Evolutionary conservation across 2,113 vertebrate species (phyloP), one percentile per base, ranked within the genome.

Genomic region (Zeus faber): DNA sequence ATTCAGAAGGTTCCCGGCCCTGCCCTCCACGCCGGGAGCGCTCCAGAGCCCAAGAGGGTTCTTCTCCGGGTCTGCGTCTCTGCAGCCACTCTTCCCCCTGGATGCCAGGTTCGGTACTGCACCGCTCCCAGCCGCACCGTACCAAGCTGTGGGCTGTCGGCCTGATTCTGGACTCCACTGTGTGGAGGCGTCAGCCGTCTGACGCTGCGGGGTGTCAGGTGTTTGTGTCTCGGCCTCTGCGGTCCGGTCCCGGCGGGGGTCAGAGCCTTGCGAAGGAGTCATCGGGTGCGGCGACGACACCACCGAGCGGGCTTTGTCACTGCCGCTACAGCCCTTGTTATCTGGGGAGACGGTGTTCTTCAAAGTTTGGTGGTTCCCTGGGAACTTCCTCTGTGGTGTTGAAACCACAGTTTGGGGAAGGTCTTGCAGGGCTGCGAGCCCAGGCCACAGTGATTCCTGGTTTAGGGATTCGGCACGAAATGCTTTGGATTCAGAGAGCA

Each of bases 161-260:
- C 55, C 47, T 16, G 7, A 16, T 3, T n/a, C 14, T 1, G 49
- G 26, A 62, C 37, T 54, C 35, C 91, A 94, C 62, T 96, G 94
- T 17, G 84, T 75, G 0, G 87, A 85, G 24, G 70, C 84, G 1
- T 95, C 84, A 7, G 40, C 31, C 5, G 59, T 90, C 40, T 48
- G 58, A 1, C 41, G 7, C 0, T 4, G 0, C 22, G 26, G 14
- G 1, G 8, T 20, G 46, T 2, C 2, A 2, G 77, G 70, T 0
- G 92, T 95, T 72, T 96, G 94, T 0, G 86, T 90, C 59, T 64
- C 90, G 0, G 16, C 68, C 1, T 94, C 85, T 9, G 25, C 59
- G 1, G 49, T 65, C 56, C 56, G 10, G 0, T 1, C n/a, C 6
- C 51, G 1, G 35, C 53, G 60, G n/a, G n/a, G n/a, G n/a, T n/a